phyloP scores from a whole-genome alignment of 2,797 vertebrate genomes.

The Heterohyrax brucei region DNA sequence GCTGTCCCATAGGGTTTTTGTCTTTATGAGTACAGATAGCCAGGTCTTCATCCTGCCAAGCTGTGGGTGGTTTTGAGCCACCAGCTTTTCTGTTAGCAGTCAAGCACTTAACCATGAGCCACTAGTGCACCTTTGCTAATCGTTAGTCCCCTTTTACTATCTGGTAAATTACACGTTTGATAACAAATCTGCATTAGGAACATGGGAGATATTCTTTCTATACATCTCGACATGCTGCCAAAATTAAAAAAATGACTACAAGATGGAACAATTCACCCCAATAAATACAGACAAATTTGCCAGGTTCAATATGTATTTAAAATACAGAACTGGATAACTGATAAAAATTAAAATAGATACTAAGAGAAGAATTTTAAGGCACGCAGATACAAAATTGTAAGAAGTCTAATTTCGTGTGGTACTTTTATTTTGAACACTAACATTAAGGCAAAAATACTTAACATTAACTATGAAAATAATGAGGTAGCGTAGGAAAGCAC shows the following conservation, averaged over 20 bases:
- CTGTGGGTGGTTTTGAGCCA: not conserved
- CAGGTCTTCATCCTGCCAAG: not conserved
- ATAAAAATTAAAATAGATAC: conserved; percentile 68
- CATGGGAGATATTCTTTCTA: conserved; percentile 73
- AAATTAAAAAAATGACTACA: conserved; percentile 79
- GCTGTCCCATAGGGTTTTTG: not conserved
- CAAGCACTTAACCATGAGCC: not conserved
- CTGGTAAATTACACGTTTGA: conserved; percentile 76
- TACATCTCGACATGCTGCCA: conserved; percentile 61
- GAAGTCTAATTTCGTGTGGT: conserved; percentile 46
- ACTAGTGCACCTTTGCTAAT: not conserved
- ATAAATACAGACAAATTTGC: conserved; percentile 77
- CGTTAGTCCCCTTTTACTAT: conserved; percentile 49
- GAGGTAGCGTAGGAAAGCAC: conserved; percentile 52
- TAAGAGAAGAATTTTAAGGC: conserved; percentile 58
- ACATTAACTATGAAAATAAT: conserved; percentile 71
- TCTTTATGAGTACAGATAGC: not conserved
- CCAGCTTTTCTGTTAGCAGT: not conserved
- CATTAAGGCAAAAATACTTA: conserved; percentile 65
- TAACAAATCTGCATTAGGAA: conserved; percentile 71
- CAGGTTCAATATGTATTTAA: conserved; percentile 75
- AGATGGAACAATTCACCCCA: conserved; percentile 75
- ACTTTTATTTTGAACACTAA: conserved; percentile 69
- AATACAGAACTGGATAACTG: conserved; percentile 62
- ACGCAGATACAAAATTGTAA: conserved; percentile 57